phyloP scores from a whole-genome alignment of 1,140 invertebrate species.

The Drosophila nikananu region DNA sequence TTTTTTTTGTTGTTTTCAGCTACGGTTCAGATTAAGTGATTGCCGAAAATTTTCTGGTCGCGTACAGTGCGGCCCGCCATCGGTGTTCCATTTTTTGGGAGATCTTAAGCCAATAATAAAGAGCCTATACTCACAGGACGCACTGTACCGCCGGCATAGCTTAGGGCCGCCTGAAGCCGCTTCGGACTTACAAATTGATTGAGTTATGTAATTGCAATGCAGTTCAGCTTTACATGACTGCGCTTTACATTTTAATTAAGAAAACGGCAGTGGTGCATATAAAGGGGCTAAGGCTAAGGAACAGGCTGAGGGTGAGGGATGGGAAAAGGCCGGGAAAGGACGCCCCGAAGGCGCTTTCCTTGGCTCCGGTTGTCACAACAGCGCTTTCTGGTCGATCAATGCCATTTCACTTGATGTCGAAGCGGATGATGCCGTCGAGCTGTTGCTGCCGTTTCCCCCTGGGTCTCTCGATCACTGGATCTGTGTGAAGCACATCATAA shows the following conservation, averaged over 20 bases:
- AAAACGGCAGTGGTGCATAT: slow-evolving; percentile 30
- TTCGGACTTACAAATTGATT: slow-evolving; percentile 77
- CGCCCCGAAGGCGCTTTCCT: slow-evolving; percentile 16
- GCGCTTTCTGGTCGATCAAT: slow-evolving; percentile 73
- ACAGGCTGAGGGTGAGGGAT: background rate
- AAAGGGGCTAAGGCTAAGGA: background rate
- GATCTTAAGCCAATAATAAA: background rate
- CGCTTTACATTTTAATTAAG: slow-evolving; percentile 81
- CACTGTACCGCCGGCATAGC: slow-evolving; percentile 18
- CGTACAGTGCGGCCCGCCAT: slow-evolving; percentile 17
- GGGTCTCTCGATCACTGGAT: slow-evolving; percentile 13
- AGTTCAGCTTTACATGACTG: slow-evolving; percentile 66
- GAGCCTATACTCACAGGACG: background rate
- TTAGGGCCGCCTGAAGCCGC: background rate
- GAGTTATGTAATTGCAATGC: slow-evolving; percentile 79
- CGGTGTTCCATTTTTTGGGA: background rate
- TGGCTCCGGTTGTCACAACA: slow-evolving; percentile 66
- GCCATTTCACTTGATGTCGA: slow-evolving; percentile 79
- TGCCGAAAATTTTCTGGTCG: slow-evolving; percentile 40
- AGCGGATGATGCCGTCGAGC: slow-evolving; percentile 28
- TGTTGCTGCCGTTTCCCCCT: slow-evolving; percentile 21
- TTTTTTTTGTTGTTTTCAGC: slow-evolving; percentile 9
- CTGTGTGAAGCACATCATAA: slow-evolving; percentile 78
- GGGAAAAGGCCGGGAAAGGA: background rate
- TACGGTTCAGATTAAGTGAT: slow-evolving; percentile 49